Evolutionary conservation across 2,797 vertebrate genomes (phyloP).

Genomic region (Ctenopoma kingsleyae): DNA sequence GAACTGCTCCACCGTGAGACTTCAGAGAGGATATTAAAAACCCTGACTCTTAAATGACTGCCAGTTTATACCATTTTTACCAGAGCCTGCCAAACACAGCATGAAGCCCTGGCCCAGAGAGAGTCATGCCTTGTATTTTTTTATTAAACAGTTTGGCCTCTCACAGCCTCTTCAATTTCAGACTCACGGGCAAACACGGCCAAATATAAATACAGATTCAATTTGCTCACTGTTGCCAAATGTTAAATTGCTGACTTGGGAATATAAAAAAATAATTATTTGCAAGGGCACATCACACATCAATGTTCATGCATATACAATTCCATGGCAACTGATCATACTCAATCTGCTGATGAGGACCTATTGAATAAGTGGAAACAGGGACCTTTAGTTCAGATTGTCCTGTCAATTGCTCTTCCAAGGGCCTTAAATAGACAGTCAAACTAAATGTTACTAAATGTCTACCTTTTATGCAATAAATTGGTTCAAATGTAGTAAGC

Average conservation of each 20-base stretch:
- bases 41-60: neutral
- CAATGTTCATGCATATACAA: neutral
- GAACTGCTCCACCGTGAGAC: conserved; percentile 13
- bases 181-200: conserved; percentile 13
- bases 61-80: neutral
- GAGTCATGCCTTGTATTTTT: conserved; percentile 31
- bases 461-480: conserved; percentile 9
- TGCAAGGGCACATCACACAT: conserved; percentile 4
- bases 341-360: neutral
- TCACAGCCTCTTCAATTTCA: conserved; percentile 26
- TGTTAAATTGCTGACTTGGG: conserved; percentile 4
- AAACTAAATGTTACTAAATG: neutral
- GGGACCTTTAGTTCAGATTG: neutral
- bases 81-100: conserved; percentile 31
- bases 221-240: neutral
- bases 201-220: conserved; percentile 16
- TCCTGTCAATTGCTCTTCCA: neutral
- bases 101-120: conserved; percentile 25
- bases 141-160: conserved; percentile 45
- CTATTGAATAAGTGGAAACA: neutral
- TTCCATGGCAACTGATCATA: neutral
- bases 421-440: neutral
- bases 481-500: neutral
- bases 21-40: conserved; percentile 24
- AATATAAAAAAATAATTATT: neutral